Conservation (phyloP, 2,888 invertebrate genomes). For the Chrysolina oricalcia region DNA sequence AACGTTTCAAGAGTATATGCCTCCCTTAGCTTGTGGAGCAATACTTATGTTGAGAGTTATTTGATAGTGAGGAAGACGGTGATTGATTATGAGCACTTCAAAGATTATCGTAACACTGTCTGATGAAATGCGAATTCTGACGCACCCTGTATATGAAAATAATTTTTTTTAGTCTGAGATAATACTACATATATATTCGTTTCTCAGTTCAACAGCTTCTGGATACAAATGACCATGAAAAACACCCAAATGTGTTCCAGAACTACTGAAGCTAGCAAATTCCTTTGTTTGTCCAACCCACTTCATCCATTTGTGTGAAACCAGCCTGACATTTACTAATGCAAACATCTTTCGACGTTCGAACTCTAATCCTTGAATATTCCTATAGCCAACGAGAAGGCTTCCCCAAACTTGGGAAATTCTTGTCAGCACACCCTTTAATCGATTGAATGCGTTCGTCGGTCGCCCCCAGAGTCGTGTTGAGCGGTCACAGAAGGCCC, state of each 20-base stretch:
- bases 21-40: too few relatives aligned
- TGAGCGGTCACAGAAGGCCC: neutral
- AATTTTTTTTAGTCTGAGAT: too few relatives aligned
- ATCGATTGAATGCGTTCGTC: neutral
- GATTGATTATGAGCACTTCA: too few relatives aligned
- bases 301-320: constrained; percentile 7
- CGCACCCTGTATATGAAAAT: too few relatives aligned
- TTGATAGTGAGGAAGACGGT: too few relatives aligned
- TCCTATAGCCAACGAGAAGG: neutral
- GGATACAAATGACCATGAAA: too few relatives aligned
- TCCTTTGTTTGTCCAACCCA: constrained; percentile 1
- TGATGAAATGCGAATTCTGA: too few relatives aligned
- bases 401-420: neutral
- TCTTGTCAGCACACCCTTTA: neutral
- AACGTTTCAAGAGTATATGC: too few relatives aligned
- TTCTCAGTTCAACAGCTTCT: too few relatives aligned
- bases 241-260: neutral
- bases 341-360: constrained; percentile 15
- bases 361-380: constrained; percentile 8
- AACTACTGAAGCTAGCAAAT: neutral
- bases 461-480: neutral
- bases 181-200: too few relatives aligned
- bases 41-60: too few relatives aligned
- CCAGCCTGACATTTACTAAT: constrained; percentile 5
- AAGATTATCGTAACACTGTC: too few relatives aligned